Conservation (phyloP, 2,797 vertebrate species). For the Ataeniobius toweri region DNA sequence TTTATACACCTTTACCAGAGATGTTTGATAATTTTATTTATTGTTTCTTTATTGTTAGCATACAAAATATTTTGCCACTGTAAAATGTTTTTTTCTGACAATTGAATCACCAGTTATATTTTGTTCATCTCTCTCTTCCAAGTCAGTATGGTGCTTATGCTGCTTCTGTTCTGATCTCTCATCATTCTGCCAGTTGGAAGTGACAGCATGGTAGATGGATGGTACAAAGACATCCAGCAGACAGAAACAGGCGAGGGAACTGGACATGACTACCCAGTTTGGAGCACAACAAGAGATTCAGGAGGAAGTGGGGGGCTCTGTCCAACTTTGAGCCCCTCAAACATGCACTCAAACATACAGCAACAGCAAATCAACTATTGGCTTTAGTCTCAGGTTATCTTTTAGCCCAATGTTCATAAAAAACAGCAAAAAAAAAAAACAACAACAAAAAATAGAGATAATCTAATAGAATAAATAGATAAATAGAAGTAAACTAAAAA, state of each 20-base stretch:
- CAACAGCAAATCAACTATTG: background rate
- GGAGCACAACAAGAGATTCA: constrained; percentile 54
- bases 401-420: background rate
- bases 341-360: constrained; percentile 22
- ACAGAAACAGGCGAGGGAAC: constrained; percentile 40
- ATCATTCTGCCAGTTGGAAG: constrained; percentile 32
- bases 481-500: background rate
- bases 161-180: constrained; percentile 44
- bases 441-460: background rate
- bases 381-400: background rate
- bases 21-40: too few relatives aligned
- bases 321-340: background rate
- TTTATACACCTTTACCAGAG: too few relatives aligned
- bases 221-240: constrained; percentile 54
- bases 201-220: constrained; percentile 66
- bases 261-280: constrained; percentile 61
- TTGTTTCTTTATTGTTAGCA: background rate
- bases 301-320: background rate
- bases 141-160: constrained; percentile 36
- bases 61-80: background rate
- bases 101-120: constrained; percentile 12
- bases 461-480: background rate
- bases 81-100: constrained; percentile 16
- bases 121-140: background rate
- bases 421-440: background rate